Conservation (phyloP, 2,113 vertebrate genomes). For the Pteronura brasiliensis region DNA sequence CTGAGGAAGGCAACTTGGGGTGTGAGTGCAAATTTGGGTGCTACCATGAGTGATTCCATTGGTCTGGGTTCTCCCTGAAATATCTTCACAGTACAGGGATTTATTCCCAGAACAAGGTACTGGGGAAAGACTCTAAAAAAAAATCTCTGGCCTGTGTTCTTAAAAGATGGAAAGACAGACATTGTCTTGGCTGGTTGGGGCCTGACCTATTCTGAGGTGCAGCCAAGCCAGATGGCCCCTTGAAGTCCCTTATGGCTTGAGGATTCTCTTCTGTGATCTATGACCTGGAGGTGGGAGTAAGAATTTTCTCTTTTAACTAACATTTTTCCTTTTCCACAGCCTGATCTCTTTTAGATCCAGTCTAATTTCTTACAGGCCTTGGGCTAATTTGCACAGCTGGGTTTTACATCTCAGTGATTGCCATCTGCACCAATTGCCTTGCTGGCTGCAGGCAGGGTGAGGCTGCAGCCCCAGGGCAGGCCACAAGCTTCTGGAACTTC, state of each 20-base stretch:
- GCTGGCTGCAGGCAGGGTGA: conserved; percentile 54
- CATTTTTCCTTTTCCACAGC: conserved; percentile 68
- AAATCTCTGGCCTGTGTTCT: conserved; percentile 44
- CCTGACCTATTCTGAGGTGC: conserved; percentile 54
- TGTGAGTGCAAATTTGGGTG: not conserved
- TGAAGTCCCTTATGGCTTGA: conserved; percentile 52
- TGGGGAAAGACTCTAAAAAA: conserved; percentile 15
- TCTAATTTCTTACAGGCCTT: conserved; percentile 76
- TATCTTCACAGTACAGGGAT: not conserved
- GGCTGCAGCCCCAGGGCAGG: conserved; percentile 23
- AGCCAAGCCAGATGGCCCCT: conserved; percentile 61
- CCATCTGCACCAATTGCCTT: conserved; percentile 60
- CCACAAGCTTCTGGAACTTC: not conserved
- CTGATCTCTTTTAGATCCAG: conserved; percentile 75
- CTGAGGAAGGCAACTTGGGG: not conserved
- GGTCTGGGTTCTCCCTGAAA: not conserved
- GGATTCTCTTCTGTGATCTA: conserved; percentile 70
- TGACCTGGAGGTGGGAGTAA: conserved; percentile 64
- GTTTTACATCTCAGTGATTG: conserved; percentile 70
- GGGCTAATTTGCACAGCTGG: conserved; percentile 72
- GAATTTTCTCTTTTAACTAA: conserved; percentile 74
- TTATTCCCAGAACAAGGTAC: conserved; percentile 40
- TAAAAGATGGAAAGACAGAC: conserved; percentile 49
- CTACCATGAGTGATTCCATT: not conserved
- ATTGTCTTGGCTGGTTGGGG: conserved; percentile 41